Percentiles rank a stretch among this genome's conserved stretches.
phyloP scores from a whole-genome alignment of 2,888 invertebrate genomes.

The Agrochola lychnidis region DNA sequence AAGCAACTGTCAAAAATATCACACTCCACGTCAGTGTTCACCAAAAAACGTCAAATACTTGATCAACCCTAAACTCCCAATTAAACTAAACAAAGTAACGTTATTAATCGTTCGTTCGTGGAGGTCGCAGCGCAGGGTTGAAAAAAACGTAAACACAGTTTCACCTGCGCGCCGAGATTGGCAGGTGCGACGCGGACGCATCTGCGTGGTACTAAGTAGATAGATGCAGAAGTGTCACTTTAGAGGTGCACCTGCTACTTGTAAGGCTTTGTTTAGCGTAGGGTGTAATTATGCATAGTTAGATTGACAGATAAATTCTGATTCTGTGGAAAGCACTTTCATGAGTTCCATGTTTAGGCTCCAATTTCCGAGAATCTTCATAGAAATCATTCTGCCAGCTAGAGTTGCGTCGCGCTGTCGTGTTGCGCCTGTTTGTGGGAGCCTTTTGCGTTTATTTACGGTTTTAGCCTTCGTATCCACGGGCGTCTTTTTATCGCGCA shows the following conservation, averaged over 20 bases:
- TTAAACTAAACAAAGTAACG: conserved; percentile 64
- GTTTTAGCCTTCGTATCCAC: too few species aligned
- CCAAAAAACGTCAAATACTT: conserved; percentile 15
- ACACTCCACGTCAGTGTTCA: conserved; percentile 19
- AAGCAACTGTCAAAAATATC: conserved; percentile 30
- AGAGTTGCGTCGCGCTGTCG: too few species aligned
- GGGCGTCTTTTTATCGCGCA: too few species aligned
- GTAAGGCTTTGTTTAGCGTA: neutral
- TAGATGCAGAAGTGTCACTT: conserved; percentile 40
- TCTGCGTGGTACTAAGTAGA: conserved; percentile 73
- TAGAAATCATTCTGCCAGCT: too few species aligned
- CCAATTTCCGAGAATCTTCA: too few species aligned
- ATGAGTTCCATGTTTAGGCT: neutral
- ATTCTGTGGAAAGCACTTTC: neutral
- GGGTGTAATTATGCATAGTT: neutral
- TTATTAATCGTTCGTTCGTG: conserved; percentile 64
- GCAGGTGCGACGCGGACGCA: conserved; percentile 84
- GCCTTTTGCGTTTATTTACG: too few species aligned
- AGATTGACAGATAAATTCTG: neutral
- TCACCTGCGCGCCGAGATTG: conserved; percentile 88
- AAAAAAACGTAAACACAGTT: conserved; percentile 86
- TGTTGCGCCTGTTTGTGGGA: too few species aligned
- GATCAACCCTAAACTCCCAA: conserved; percentile 44
- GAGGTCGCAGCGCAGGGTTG: conserved; percentile 66
- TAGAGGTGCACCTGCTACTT: conserved; percentile 24